These are phyloP conservation scores for Lissonota sp. DNA, from an alignment of 2,888 invertebrate genomes.

Conservation along the genomic window DNA sequence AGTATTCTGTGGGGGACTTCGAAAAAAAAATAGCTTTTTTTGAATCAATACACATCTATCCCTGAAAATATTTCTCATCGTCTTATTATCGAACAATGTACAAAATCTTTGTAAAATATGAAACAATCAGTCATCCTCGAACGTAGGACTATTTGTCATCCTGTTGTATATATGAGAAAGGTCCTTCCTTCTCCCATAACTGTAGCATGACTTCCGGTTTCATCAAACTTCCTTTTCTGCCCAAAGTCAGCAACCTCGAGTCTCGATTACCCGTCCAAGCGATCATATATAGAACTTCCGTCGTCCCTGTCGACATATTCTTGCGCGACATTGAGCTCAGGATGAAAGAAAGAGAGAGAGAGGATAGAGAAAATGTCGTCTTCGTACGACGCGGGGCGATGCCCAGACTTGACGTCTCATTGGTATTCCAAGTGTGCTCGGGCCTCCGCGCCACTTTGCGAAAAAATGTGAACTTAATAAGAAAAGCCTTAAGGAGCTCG, in stretches of 20 bases:
- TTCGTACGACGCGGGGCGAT: conserved; percentile 70
- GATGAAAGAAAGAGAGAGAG: conserved; percentile 8
- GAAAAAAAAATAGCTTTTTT: too few relatives aligned
- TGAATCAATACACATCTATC: too few relatives aligned
- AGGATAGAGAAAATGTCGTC: conserved; percentile 26
- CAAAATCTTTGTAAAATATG: too few relatives aligned
- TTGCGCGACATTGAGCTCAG: conserved; percentile 26
- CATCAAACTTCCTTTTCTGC: conserved; percentile 25
- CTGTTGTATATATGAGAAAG: conserved; percentile 4
- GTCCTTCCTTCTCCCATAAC: background rate
- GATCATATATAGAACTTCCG: conserved; percentile 66
- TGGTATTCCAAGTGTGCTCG: conserved; percentile 79
- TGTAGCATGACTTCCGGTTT: conserved; percentile 37
- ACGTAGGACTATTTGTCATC: background rate
- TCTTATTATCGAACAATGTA: too few relatives aligned
- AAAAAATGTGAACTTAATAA: conserved; percentile 84
- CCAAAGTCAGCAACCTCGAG: conserved; percentile 57
- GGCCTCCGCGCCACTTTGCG: conserved; percentile 79
- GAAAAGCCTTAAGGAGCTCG: conserved; percentile 80
- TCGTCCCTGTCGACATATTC: conserved; percentile 29
- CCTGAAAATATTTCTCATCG: too few relatives aligned
- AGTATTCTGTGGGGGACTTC: too few relatives aligned
- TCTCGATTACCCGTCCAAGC: conserved; percentile 61
- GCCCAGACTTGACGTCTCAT: conserved; percentile 75
- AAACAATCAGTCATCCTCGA: conserved; percentile 31